These are phyloP conservation scores for Acanthosepion esculentum DNA, from an alignment of 2,888 invertebrate genomes.

Conservation along the genomic window DNA sequence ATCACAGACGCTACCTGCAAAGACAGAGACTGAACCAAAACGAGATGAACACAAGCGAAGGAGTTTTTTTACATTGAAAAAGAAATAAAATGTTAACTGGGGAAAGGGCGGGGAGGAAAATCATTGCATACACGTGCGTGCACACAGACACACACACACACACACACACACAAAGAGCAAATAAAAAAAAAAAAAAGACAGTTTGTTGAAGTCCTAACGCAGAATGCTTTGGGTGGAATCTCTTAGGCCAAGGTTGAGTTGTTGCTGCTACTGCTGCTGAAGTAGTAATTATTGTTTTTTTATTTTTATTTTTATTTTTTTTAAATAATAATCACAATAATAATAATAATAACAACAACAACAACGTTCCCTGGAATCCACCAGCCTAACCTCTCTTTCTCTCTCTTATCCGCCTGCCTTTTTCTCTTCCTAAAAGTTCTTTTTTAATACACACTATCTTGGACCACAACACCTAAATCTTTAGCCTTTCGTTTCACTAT, in stretches of 20 bases:
- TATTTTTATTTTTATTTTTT: neutral
- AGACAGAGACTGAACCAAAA: slow-evolving; percentile 75
- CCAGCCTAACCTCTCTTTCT: neutral
- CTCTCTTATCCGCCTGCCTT: neutral
- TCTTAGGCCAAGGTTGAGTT: slow-evolving; percentile 39
- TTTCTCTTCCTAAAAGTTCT: neutral
- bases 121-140: neutral
- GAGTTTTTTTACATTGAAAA: slow-evolving; percentile 98
- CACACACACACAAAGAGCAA: neutral
- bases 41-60: slow-evolving; percentile 94
- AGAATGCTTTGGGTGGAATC: slow-evolving; percentile 54
- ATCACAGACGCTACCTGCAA: slow-evolving; percentile 93
- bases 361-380: neutral
- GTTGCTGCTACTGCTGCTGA: neutral
- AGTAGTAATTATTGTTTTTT: neutral
- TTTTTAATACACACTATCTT: neutral
- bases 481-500: neutral
- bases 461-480: slow-evolving; percentile 14
- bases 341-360: neutral
- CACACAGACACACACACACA: neutral
- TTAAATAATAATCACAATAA: neutral
- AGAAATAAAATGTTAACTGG: slow-evolving; percentile 82
- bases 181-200: neutral
- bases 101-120: neutral
- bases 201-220: slow-evolving; percentile 45